Conservation (phyloP, 2,888 invertebrate genomes). For the Amblyteles armatorius region DNA sequence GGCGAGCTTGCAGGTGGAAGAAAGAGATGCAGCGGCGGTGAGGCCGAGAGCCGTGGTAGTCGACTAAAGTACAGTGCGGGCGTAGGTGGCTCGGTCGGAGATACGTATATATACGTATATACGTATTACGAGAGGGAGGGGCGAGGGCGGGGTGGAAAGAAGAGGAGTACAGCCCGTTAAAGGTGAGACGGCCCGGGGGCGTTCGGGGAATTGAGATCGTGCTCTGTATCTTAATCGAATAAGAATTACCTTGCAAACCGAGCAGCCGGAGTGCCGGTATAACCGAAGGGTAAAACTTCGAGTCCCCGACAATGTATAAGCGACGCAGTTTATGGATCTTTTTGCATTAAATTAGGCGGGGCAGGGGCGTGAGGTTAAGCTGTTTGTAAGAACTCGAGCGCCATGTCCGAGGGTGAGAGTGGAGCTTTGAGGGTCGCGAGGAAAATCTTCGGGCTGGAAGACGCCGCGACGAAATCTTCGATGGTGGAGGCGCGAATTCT, state of each 20-base stretch:
- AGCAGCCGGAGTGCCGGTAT: conserved; percentile 4
- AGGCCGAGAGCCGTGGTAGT: conserved; percentile 26
- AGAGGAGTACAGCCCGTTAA: conserved; percentile 70
- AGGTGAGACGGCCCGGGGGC: conserved; percentile 77
- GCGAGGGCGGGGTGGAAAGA: conserved; percentile 26
- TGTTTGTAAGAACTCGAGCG: conserved; percentile 14
- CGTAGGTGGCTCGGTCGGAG: conserved; percentile 13
- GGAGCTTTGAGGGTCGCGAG: neutral
- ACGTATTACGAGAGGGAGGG: neutral
- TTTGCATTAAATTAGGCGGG: conserved; percentile 30
- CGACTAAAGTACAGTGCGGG: conserved; percentile 43
- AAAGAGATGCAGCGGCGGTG: conserved; percentile 41
- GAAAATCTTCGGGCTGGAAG: neutral
- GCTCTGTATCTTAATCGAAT: conserved; percentile 80
- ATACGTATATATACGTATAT: conserved; percentile 28
- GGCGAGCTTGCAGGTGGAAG: conserved; percentile 16
- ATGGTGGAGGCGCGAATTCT: too few species aligned
- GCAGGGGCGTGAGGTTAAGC: conserved; percentile 31
- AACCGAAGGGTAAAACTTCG: conserved; percentile 30
- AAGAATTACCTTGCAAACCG: conserved; percentile 71
- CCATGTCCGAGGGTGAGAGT: neutral
- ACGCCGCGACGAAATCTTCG: neutral
- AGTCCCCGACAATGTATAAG: conserved; percentile 25
- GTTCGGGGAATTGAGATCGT: conserved; percentile 82
- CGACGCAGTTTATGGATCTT: conserved; percentile 38